A percentile compares a stretch with the other conserved stretches of the same genome.
These are phyloP conservation scores for Athrips mouffetella DNA, from an alignment of 2,888 invertebrate species.

Conservation along the genomic window DNA sequence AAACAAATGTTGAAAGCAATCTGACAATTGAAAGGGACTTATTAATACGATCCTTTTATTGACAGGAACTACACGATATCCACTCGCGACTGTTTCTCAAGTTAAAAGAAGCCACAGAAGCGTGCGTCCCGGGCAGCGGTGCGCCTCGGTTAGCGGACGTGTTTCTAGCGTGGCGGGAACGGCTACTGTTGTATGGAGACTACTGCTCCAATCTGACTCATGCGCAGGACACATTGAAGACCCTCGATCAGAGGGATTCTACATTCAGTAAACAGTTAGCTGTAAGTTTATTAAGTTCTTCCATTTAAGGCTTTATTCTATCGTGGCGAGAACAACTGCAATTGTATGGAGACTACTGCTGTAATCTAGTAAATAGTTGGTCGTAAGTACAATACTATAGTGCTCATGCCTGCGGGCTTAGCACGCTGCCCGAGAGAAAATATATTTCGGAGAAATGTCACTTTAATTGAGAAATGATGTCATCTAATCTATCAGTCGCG, in stretches of 20 bases:
- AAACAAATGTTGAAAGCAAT: no score
- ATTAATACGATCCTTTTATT: neutral
- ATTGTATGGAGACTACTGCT: no score
- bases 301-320: neutral
- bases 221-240: slow-evolving; percentile 92
- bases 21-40: no score
- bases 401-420: no score
- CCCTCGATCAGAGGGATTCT: slow-evolving; percentile 82
- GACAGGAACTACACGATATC: slow-evolving; percentile 89
- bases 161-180: slow-evolving; percentile 93
- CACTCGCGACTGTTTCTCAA: slow-evolving; percentile 91
- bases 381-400: no score
- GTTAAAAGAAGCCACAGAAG: slow-evolving; percentile 84
- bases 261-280: slow-evolving; percentile 82
- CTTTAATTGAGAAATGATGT: no score
- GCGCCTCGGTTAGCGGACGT: slow-evolving; percentile 84
- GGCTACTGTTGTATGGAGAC: slow-evolving; percentile 95
- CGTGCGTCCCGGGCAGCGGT: slow-evolving; percentile 72
- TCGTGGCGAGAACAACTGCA: no score
- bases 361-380: no score
- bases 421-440: no score
- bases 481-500: no score
- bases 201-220: slow-evolving; percentile 96
- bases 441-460: no score
- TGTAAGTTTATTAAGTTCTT: slow-evolving; percentile 77